Evolutionary conservation across 2,797 vertebrate genomes (phyloP).

Genomic region (Clarias laeviceps): DNA sequence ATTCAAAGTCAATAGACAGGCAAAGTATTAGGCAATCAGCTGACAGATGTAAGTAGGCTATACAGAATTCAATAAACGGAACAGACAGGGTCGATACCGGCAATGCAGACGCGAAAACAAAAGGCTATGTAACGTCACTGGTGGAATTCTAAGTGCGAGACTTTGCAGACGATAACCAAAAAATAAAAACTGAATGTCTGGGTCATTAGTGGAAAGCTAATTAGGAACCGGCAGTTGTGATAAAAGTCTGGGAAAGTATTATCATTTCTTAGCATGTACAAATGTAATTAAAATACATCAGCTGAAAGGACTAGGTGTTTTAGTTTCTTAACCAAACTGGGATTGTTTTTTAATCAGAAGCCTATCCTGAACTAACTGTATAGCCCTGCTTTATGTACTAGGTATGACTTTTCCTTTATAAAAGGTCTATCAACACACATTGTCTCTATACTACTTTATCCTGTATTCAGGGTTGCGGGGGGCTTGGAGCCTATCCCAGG

Average conservation of each 20-base stretch:
- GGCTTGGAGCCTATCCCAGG: too few species aligned
- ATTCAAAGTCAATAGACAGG: slow-evolving; percentile 4
- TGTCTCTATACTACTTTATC: too few species aligned
- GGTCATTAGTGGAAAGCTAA: not conserved
- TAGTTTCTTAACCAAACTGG: not conserved
- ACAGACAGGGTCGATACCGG: not conserved
- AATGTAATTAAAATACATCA: not conserved
- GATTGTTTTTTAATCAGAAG: not conserved
- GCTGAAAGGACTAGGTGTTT: not conserved
- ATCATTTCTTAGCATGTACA: not conserved
- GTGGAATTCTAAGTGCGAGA: not conserved
- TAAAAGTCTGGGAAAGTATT: not conserved
- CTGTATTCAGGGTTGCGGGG: too few species aligned
- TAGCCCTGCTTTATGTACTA: not conserved
- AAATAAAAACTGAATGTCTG: not conserved
- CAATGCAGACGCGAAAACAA: not conserved
- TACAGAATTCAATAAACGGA: not conserved
- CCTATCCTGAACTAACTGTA: not conserved
- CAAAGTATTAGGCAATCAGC: not conserved
- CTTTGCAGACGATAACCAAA: not conserved
- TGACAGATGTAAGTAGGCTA: not conserved
- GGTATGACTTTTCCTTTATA: not conserved
- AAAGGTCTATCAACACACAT: not conserved
- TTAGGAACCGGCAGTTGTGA: not conserved
- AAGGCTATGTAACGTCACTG: not conserved